Evolutionary conservation across 1,140 invertebrate genomes (phyloP), one percentile per base, ranked within the genome.

Genomic region (Caenorhabditis latens): DNA sequence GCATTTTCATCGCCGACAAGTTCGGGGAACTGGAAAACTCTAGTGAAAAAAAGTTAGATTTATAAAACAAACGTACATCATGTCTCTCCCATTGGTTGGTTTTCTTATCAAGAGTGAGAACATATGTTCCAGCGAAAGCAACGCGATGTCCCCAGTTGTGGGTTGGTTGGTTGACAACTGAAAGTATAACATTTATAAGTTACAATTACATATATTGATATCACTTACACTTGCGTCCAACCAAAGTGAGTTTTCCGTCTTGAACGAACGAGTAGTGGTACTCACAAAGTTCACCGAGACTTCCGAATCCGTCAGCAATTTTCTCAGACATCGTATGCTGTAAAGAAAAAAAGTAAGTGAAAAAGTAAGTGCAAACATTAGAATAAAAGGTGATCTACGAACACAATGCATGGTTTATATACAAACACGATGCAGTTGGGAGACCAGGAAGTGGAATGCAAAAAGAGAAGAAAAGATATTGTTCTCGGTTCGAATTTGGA

Each of bases 71-170:
- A 43, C 84, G 65, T n/a, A 79, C 84, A 46, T 63, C 84, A n/a
- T 61, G 58, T 53, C 24, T 65, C 40, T 65, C 84, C 46, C 57
- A 84, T n/a, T 84, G 40, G 19, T 84, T 84, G 19, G 57, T 65
- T 48, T 84, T 32, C 57, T 61, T 61, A 43, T 84, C 84, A n/a
- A 63, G 67, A 50, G 61, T 50, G 5, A 84, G 24, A 84, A 65
- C 84, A 50, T 84, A 84, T 2, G 57, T 65, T 46, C 84, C 84
- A n/a, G 61, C 58, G 32, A 63, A 84, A 32, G 57, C 57, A 14
- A 84, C 84, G 11, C 84, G 84, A 50, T 84, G 84, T 14, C 84
- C 84, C 84, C 84, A 84, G 84, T 84, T 65, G 43, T 63, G 48
- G 14, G 50, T 50, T 46, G 55, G 55, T 32, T 84, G 84, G 11